Percentiles rank a stretch among this genome's conserved stretches.
Conservation (phyloP, 2,113 vertebrate genomes). For the Peromyscus californicus region DNA sequence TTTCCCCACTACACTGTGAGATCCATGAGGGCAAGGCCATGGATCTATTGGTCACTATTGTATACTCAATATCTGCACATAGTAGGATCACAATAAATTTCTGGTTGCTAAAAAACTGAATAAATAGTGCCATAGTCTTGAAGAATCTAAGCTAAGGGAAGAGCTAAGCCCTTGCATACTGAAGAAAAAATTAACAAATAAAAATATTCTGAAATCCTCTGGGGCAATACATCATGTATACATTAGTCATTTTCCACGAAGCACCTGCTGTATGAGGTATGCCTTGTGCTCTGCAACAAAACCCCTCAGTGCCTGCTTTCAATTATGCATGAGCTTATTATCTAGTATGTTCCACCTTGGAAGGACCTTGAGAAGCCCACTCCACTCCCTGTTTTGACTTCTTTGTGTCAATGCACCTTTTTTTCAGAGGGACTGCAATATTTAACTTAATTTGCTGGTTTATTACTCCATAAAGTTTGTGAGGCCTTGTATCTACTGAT, state of each 20-base stretch:
- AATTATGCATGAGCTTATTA: not conserved
- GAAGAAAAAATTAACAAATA: conserved; percentile 8
- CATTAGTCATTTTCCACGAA: not conserved
- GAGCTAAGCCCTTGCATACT: not conserved
- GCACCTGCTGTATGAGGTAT: too few species aligned
- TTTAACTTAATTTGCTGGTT: not conserved
- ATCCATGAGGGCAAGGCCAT: not conserved
- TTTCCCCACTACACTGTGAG: not conserved
- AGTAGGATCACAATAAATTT: not conserved
- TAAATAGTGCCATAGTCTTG: not conserved
- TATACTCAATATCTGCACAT: not conserved
- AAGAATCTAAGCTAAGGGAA: not conserved
- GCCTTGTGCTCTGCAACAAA: not conserved
- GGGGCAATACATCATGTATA: not conserved
- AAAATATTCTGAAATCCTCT: not conserved
- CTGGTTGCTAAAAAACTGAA: not conserved
- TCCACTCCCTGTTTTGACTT: not conserved
- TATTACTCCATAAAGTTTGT: not conserved
- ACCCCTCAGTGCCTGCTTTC: not conserved
- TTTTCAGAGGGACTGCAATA: not conserved
- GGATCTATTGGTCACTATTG: not conserved
- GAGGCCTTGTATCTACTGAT: not conserved
- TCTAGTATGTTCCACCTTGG: not conserved
- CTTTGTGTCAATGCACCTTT: not conserved
- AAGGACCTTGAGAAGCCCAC: not conserved